These are phyloP conservation scores for Agrochola lota DNA, from an alignment of 2,888 invertebrate species.

Conservation along the genomic window DNA sequence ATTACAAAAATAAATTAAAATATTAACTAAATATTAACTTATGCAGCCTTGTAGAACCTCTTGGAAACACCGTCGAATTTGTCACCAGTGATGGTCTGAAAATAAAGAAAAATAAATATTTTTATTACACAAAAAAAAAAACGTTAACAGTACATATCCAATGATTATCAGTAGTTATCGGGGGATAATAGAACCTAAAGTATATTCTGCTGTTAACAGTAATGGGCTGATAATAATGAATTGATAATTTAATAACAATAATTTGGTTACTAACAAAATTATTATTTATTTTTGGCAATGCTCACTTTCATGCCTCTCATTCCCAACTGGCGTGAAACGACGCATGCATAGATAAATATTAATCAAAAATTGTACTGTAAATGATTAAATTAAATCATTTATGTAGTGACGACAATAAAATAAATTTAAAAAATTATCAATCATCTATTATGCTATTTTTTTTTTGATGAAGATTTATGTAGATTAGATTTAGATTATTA, in stretches of 20 bases:
- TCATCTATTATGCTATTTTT: background rate
- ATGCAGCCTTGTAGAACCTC: slow-evolving; percentile 70
- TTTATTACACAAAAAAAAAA: background rate
- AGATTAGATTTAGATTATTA: background rate
- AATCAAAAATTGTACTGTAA: background rate
- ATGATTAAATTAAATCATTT: background rate
- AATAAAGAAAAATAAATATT: slow-evolving; percentile 36
- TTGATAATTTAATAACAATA: slow-evolving; percentile 7
- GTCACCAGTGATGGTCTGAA: slow-evolving; percentile 68
- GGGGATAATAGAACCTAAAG: slow-evolving; percentile 3
- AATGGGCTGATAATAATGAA: slow-evolving; percentile 3
- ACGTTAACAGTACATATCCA: background rate
- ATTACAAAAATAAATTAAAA: slow-evolving; percentile 58
- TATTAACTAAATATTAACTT: slow-evolving; percentile 45
- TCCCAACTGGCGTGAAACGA: background rate
- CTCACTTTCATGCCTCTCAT: background rate
- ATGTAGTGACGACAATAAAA: slow-evolving; percentile 5
- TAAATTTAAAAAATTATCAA: background rate
- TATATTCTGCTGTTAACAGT: slow-evolving; percentile 9
- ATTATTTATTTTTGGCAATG: background rate
- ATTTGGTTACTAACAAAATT: background rate
- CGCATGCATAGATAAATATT: background rate
- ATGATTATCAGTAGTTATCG: slow-evolving; percentile 4
- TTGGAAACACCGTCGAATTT: slow-evolving; percentile 71
- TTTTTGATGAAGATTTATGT: background rate